Evolutionary conservation across 2,113 vertebrate species (phyloP).

Genomic region (Cepphus grylle): DNA sequence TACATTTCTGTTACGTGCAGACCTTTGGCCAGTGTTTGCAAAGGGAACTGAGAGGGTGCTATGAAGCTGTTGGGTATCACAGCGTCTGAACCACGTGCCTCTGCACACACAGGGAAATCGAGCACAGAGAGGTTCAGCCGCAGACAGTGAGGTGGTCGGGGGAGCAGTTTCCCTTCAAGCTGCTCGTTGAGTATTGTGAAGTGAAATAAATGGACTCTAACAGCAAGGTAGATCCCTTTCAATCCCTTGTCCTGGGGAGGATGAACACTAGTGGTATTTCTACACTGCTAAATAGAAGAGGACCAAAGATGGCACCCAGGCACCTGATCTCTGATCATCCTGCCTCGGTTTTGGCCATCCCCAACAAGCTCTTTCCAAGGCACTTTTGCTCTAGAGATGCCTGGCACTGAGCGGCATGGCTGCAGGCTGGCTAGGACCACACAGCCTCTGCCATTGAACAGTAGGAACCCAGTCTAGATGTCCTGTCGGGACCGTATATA

Average conservation of each 20-base stretch:
- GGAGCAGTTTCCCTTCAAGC: neutral
- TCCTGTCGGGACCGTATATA: rapidly evolving
- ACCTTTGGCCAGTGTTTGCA: neutral
- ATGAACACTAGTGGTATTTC: neutral
- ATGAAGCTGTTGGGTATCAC: neutral
- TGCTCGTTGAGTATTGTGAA: neutral
- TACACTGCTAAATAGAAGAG: neutral
- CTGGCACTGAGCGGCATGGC: neutral
- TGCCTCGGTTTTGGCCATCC: neutral
- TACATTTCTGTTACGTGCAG: neutral
- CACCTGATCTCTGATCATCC: neutral
- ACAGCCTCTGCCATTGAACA: neutral
- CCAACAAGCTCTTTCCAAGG: neutral
- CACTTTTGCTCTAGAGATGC: neutral
- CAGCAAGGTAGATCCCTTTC: neutral
- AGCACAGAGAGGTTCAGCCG: neutral
- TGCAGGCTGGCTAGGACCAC: neutral
- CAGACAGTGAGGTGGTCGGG: neutral
- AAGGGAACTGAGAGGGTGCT: neutral
- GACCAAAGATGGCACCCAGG: neutral
- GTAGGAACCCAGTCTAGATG: neutral
- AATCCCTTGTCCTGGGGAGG: neutral
- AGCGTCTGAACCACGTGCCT: neutral
- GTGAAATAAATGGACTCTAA: neutral
- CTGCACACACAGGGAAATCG: neutral